Conservation (phyloP, 2,888 invertebrate species). For the Diogma glabrata region DNA sequence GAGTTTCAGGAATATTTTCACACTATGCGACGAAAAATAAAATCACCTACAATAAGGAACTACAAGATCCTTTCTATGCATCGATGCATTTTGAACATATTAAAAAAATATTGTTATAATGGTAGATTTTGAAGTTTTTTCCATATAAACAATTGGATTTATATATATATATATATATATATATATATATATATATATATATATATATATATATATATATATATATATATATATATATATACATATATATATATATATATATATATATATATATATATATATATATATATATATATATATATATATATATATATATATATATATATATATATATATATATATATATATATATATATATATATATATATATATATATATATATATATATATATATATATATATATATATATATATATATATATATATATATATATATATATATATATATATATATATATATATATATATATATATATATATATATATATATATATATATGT, state of each 20-base stretch:
- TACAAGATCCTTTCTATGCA: no score
- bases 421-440: constrained; percentile 2
- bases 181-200: no score
- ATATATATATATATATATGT: constrained; percentile 2
- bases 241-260: background rate
- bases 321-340: constrained; percentile 2
- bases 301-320: background rate
- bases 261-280: background rate
- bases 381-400: constrained; percentile 5
- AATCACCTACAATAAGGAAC: no score
- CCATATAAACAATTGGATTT: no score
- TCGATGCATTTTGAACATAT: no score
- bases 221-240: no score
- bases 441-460: constrained; percentile 4
- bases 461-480: constrained; percentile 5
- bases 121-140: no score
- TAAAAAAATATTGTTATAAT: no score
- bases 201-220: no score
- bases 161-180: no score
- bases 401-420: constrained; percentile 1
- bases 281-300: background rate
- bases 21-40: no score
- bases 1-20: no score
- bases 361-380: constrained; percentile 5
- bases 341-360: constrained; percentile 5